Evolutionary conservation across 37 sponge, comb jelly and placozoan genomes (phyloP), one percentile per base, ranked within the genome.

Genomic region (Beroe forskalii): DNA sequence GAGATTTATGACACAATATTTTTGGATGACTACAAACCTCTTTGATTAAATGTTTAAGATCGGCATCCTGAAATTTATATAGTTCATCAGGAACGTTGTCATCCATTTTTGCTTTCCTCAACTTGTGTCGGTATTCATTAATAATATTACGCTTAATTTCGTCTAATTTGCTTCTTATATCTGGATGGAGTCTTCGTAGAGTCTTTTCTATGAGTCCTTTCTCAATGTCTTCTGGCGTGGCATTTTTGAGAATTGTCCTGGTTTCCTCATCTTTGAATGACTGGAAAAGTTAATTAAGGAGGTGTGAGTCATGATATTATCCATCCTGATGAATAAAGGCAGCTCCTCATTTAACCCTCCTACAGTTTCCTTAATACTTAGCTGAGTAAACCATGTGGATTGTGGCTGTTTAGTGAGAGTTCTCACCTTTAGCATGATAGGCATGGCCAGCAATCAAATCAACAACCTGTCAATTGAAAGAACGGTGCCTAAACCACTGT

Each of bases 21-120:
- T n/a, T n/a, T n/a, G n/a, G n/a, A n/a, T n/a, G n/a, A n/a, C n/a
- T 64, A 64, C 66, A 22, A 33, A 80, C 86, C 55, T 80, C 86
- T 25, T 80, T 80, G 1, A 80, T 32, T 3, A 80, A 37, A 43
- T 80, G 86, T 42, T 80, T 80, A 22, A 80, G 55, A 41, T 80
- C 86, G 19, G 28, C 86, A 25, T 80, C 55, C 55, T 41, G 44
- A 30, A 80, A 80, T n/a, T 41, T 80, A 38, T 80, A 80, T 48
- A 80, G 31, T 1, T 80, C 86, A 44, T 80, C 86, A 80, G 86
- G 86, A 3, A 80, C 86, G 9, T 80, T 80, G 55, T 80, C 86
- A 23, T 80, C 86, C 86, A 80, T 80, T 42, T 80, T 80, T 9
- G 86, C 86, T 27, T 43, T 80, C 55, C 86, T 9, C 48, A 80